These are phyloP conservation scores for Ferdinandea cuprea DNA, from an alignment of 2,888 invertebrate species.

Conservation along the genomic window DNA sequence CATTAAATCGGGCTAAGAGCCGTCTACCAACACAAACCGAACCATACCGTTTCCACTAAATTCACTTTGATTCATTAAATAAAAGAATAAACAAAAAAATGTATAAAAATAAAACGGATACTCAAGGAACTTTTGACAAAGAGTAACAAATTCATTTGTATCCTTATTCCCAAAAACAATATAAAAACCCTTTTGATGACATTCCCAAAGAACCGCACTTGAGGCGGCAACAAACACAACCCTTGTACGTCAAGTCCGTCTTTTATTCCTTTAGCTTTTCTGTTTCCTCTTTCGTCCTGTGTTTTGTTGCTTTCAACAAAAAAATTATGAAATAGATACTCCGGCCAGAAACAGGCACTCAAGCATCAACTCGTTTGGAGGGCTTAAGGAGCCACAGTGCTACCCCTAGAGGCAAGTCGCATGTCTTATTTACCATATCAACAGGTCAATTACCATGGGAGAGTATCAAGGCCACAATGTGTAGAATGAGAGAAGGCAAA, in stretches of 20 bases:
- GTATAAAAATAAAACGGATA: slow-evolving; percentile 4
- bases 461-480: slow-evolving; percentile 57
- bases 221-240: slow-evolving; percentile 54
- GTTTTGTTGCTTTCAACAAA: slow-evolving; percentile 2
- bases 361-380: slow-evolving; percentile 68
- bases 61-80: slow-evolving; percentile 28
- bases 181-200: slow-evolving; percentile 38
- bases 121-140: slow-evolving; percentile 13
- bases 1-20: neutral
- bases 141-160: slow-evolving; percentile 51
- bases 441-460: slow-evolving; percentile 73
- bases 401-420: slow-evolving; percentile 60
- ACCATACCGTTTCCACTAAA: neutral
- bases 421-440: slow-evolving; percentile 72
- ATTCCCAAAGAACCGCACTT: slow-evolving; percentile 40
- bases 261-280: slow-evolving; percentile 6
- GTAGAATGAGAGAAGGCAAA: slow-evolving; percentile 3
- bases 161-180: slow-evolving; percentile 36
- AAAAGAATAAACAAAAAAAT: too few relatives aligned
- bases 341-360: slow-evolving; percentile 60
- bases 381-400: slow-evolving; percentile 64
- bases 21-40: neutral
- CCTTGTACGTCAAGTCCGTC: slow-evolving; percentile 44
- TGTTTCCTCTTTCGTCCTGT: neutral
- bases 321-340: slow-evolving; percentile 71